Conservation (phyloP, 2,797 vertebrate genomes). For the Hephaestus fuliginosus region DNA sequence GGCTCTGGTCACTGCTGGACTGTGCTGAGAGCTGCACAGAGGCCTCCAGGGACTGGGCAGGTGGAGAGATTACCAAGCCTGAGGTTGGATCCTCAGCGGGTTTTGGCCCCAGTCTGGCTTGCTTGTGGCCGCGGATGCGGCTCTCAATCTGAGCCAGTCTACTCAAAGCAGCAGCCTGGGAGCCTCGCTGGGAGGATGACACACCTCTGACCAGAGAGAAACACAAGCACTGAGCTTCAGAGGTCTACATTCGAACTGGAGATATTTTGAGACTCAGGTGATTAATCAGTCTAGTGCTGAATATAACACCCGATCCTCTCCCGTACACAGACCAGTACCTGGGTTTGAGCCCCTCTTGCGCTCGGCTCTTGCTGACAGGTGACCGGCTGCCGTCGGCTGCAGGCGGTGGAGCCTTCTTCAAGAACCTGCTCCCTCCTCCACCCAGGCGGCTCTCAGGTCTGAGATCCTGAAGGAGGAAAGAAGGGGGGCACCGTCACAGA, state of each 20-base stretch:
- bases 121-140: constrained; percentile 72
- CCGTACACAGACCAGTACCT: constrained; percentile 35
- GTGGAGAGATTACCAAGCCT: not conserved
- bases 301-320: not conserved
- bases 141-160: constrained; percentile 86
- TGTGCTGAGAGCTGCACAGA: constrained; percentile 22
- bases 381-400: constrained; percentile 47
- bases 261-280: not conserved
- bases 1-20: constrained; percentile 51
- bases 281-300: not conserved
- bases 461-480: constrained; percentile 37
- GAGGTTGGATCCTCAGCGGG: not conserved
- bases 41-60: constrained; percentile 12
- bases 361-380: constrained; percentile 36
- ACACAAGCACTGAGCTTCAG: not conserved
- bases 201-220: constrained; percentile 44
- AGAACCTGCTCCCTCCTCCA: constrained; percentile 80
- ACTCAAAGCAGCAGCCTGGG: constrained; percentile 77
- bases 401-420: constrained; percentile 79
- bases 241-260: not conserved
- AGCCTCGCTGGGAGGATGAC: constrained; percentile 49
- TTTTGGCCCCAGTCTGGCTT: not conserved
- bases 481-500: not conserved
- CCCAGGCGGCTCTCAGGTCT: constrained; percentile 48
- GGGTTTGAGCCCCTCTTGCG: constrained; percentile 29